Base-by-base conservation (phyloP, 1,140 invertebrate genomes). In the Drosophila ananassae region DNA sequence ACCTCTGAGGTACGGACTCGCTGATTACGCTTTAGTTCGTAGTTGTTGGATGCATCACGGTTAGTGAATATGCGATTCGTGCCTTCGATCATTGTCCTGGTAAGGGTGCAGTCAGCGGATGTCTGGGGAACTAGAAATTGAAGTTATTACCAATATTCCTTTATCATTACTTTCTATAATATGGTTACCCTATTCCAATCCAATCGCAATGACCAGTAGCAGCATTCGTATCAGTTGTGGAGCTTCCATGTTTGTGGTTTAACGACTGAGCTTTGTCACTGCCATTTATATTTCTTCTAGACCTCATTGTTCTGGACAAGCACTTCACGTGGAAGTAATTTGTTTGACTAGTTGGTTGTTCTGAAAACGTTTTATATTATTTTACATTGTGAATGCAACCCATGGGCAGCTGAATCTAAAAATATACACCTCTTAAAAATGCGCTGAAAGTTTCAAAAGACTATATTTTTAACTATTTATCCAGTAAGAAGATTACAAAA, bases 51-150 rank as follows among this genome's bases (percentile, higher is more conserved):
- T 2, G 17, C 17, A 37, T 55, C 44, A 8, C 61, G 62, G 9
- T 68, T 60, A 17, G 73, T 55, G 10, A 76, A 76, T 7, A 76
- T 60, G 3, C 73, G 63, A n/a, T 48, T 48, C 10, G 73, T 76
- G 30, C 73, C 73, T 51, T 76, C 73, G 34, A 76, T 13, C 73
- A 76, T 76, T 9, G 55, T 24, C 9, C 73, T 52, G n/a, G 73
- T 25, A 0, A 76, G 32, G 5, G 62, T 32, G 10, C 73, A 76
- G n/a, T 76, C 55, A 7, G 48, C 72, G 17, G 52, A 2, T 2
- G 73, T 10, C 6, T 67, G 72, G 10, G 67, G 50, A 17, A 75
- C 60, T 75, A 9, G 1, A 66, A 34, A 1, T 44, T 44, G 3
- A 13, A 7, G 17, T 21, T 8, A 44, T 17, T 17, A 44, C 5